These are phyloP conservation scores for Salticus scenicus DNA, from an alignment of 2,888 invertebrate species.

Conservation along the genomic window DNA sequence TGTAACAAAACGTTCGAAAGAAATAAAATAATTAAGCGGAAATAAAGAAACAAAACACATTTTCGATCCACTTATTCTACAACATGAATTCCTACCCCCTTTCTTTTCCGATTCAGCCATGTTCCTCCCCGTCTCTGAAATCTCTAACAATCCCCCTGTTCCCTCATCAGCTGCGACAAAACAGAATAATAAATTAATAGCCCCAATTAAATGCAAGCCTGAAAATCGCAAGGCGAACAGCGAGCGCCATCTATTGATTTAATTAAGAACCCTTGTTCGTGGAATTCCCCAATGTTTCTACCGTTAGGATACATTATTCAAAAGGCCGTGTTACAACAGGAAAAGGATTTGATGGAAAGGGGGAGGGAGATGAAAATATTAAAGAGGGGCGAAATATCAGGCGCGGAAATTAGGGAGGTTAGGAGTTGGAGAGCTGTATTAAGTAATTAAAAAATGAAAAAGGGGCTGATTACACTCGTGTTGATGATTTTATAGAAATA, in stretches of 20 bases:
- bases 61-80: neutral
- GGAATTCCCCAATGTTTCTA: constrained; percentile 26
- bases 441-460: constrained; percentile 3
- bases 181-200: constrained; percentile 69
- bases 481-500: neutral
- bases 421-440: neutral
- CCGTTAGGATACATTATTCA: constrained; percentile 48
- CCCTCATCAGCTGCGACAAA: constrained; percentile 52
- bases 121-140: neutral
- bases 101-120: neutral
- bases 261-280: constrained; percentile 54
- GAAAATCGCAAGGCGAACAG: neutral
- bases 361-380: neutral
- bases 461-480: neutral
- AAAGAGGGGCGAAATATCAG: neutral
- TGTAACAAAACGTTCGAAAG: neutral
- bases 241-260: constrained; percentile 64
- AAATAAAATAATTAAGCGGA: constrained; percentile 1
- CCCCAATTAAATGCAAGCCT: constrained; percentile 54
- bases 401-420: constrained; percentile 8
- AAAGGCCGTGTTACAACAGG: neutral
- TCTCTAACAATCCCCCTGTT: constrained; percentile 5
- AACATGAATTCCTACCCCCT: neutral
- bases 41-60: constrained; percentile 1
- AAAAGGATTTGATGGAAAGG: neutral